A percentile compares a stretch with the other conserved stretches of the same genome.
phyloP scores from a whole-genome alignment of 2,113 vertebrate species.

The Pimephales promelas region DNA sequence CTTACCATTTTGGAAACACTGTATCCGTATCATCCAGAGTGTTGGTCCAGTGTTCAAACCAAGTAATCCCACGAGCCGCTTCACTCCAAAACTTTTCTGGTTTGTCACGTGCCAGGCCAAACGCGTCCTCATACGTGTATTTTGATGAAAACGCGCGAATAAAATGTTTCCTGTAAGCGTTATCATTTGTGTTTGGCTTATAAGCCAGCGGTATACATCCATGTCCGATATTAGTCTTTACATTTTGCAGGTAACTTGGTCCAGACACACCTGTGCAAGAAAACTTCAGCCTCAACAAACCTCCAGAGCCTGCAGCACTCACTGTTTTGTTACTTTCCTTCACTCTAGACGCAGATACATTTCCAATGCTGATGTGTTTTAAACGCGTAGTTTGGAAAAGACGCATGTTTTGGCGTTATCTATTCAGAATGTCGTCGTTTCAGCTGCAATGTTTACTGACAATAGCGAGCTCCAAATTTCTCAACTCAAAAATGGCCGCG shows the following conservation, averaged over 20 bases:
- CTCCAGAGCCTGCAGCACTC: background rate
- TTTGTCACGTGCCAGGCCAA: slow-evolving; percentile 64
- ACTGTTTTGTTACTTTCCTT: background rate
- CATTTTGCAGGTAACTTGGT: background rate
- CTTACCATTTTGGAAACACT: slow-evolving; percentile 79
- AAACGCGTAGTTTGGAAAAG: background rate
- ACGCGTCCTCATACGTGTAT: slow-evolving; percentile 63
- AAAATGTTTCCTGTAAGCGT: background rate
- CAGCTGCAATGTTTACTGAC: background rate
- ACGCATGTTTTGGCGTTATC: background rate
- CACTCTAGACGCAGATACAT: background rate
- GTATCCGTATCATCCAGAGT: slow-evolving; percentile 72
- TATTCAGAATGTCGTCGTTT: background rate
- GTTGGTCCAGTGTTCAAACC: slow-evolving; percentile 76
- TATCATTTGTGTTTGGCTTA: background rate
- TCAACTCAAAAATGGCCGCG: background rate
- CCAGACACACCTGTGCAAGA: background rate
- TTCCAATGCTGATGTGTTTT: background rate
- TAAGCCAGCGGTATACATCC: no score
- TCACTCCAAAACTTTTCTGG: slow-evolving; percentile 73
- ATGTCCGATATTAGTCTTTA: background rate
- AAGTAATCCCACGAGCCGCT: slow-evolving; percentile 62
- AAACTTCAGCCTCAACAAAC: background rate
- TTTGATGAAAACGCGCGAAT: slow-evolving; percentile 22
- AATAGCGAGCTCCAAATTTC: background rate